Base-by-base conservation (phyloP, 2,888 invertebrate genomes). In the Oscheius onirici region DNA sequence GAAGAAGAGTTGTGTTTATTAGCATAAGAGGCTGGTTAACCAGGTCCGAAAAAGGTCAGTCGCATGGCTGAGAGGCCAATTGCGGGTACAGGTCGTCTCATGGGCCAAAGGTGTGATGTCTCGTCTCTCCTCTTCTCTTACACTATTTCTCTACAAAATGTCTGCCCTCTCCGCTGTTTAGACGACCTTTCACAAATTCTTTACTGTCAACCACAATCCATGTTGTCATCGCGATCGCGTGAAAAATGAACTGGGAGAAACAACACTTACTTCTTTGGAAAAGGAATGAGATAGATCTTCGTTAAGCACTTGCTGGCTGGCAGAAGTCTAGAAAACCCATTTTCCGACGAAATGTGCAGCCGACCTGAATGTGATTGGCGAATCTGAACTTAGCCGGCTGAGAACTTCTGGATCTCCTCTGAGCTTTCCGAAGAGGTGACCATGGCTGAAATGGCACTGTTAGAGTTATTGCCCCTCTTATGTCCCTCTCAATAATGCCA, bases 291-390 rank as follows among this genome's bases (percentile, higher is more conserved):
- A 20, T 3, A 58, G 11, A 6, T 41, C 34, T 1, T 46, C 49
- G n/a, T 63, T 46, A 34, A 63, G 63, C 11, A 34, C 34, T 8
- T 46, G 63, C 49, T 63, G 63, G 20, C 63, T 63, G 63, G 46
- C 49, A 10, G 63, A 63, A 10, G 46, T 46, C 63, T 63, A n/a
- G 34, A 22, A 63, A n/a, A 28, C 49, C 24, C 5, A 8, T 43
- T 17, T 6, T 43, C 41, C 3, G 22, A 15, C 17, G 22, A 49
- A 49, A 22, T 17, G 10, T 17, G 17, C 11, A 3, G 3, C 13
- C 28, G 26, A 60, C 60, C 60, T 60, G 60, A n/a, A 60, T 60
- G 3, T 40, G 40, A 22, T 20, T 41, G 17, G 44, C 3, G 20
- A 60, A 20, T n/a, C 34, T 46, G 17, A 49, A 5, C 1, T 26